Evolutionary conservation across 2,797 vertebrate genomes (phyloP).

Genomic region (Hoplostethus atlanticus): DNA sequence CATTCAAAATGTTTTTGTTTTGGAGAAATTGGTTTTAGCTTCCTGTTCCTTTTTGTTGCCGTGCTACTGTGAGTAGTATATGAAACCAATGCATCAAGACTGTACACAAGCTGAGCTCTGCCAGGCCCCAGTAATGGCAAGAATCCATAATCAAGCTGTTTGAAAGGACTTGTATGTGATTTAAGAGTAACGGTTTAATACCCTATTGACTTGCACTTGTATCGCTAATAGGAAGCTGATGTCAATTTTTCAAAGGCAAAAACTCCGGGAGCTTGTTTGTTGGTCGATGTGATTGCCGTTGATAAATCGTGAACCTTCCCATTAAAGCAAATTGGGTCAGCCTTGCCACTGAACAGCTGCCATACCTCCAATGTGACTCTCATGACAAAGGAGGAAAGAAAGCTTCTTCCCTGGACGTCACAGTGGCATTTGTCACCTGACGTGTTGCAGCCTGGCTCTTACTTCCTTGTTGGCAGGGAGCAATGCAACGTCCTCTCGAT

Average conservation of each 20-base stretch:
- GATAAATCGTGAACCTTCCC: constrained; percentile 56
- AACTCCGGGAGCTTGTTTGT: constrained; percentile 32
- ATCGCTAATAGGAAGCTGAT: constrained; percentile 12
- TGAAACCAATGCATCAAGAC: constrained; percentile 4
- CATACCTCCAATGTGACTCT: constrained; percentile 31
- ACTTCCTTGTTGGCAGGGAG: no score
- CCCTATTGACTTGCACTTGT: constrained; percentile 27
- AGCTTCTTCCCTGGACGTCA: background rate
- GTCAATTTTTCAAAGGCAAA: constrained; percentile 23
- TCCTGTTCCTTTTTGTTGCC: constrained; percentile 24
- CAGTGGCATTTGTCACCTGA: no score
- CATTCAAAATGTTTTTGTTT: background rate
- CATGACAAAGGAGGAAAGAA: background rate
- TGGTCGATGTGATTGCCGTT: constrained; percentile 41
- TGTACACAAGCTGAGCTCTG: constrained; percentile 19
- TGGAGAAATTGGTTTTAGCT: constrained; percentile 15
- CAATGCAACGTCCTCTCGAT: no score
- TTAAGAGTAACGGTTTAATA: constrained; percentile 26
- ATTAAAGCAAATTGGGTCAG: constrained; percentile 47
- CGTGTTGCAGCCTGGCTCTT: no score
- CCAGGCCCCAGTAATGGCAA: background rate
- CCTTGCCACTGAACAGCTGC: constrained; percentile 48
- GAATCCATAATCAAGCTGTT: constrained; percentile 27
- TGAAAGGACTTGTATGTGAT: constrained; percentile 14
- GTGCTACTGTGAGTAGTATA: constrained; percentile 8